Base-by-base conservation (phyloP, 2,888 invertebrate genomes). In the Embidobia sp. region DNA sequence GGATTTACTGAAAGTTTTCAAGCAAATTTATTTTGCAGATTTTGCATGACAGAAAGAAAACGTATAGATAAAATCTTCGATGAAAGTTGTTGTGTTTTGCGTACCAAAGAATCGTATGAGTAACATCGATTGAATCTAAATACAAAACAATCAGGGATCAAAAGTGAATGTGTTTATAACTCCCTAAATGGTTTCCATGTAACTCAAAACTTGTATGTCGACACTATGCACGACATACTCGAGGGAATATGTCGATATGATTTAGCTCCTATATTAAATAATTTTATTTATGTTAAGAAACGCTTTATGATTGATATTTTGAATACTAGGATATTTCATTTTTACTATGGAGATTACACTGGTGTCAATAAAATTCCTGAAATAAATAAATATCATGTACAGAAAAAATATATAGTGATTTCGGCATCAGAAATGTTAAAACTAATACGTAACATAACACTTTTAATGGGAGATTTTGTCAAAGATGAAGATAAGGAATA, bases 241-340 rank as follows among this genome's bases (percentile, higher is more conserved):
- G 81, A 83, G 77, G 81, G 82, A 5, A 66, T 82, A 42, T 51
- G 80, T 8, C 57, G 40, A 8, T 69, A 59, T 35, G 83, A 82
- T 70, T 46, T 82, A 26, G 61, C 63, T 48, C 18, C 75, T 10
- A 42, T 61, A 6, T 19, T 40, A 22, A n/a, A n/a, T n/a, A n/a
- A n/a, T 8, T 22, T 29, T 29, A 29, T 29, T 29, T 29, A 29
- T 29, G n/a, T n/a, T 29, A n/a, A n/a, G 7, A 29, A 29, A 29
- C 8, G 4, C 2, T 19, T 42, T 27, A 13, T 13, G 10, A 1
- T 57, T 15, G 4, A 42, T 7, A 26, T 27, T 10, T 81, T 79
- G 46, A 46, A 29, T 46, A 16, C 2, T 8, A 26, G 46, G 10
- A 44, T 61, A 16, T 8, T 2, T 29, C 2, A 2, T n/a, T 29